phyloP scores from a whole-genome alignment of 2,888 invertebrate species.

The Dryadula phaetusa region DNA sequence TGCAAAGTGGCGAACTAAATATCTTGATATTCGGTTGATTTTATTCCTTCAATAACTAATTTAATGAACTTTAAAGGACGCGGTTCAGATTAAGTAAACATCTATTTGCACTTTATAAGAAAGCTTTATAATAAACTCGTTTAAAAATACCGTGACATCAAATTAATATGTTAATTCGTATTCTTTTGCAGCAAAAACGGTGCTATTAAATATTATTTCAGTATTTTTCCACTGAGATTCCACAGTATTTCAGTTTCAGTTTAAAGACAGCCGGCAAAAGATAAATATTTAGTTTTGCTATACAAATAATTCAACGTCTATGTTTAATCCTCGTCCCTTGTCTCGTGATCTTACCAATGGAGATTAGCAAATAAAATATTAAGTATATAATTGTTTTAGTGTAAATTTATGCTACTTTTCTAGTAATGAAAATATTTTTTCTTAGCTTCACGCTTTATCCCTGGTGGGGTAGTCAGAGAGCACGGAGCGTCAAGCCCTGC shows the following conservation, averaged over 20 bases:
- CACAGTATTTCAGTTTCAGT: constrained; percentile 8
- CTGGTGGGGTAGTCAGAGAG: too few relatives aligned
- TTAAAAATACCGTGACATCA: background rate
- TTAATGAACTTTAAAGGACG: too few relatives aligned
- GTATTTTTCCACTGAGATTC: background rate
- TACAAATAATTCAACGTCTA: constrained; percentile 27
- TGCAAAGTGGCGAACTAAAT: too few relatives aligned
- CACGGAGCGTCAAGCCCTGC: too few relatives aligned
- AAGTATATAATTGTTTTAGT: background rate
- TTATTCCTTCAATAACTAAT: too few relatives aligned
- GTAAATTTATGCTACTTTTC: background rate
- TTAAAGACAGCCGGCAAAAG: background rate
- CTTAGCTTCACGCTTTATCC: too few relatives aligned
- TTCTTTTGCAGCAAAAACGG: background rate
- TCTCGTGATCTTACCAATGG: constrained; percentile 1
- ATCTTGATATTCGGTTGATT: too few relatives aligned
- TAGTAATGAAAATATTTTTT: too few relatives aligned
- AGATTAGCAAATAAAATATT: background rate
- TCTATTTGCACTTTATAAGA: too few relatives aligned
- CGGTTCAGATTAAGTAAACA: too few relatives aligned
- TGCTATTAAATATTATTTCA: background rate
- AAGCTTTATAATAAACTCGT: background rate
- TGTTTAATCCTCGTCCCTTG: background rate
- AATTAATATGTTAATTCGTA: background rate
- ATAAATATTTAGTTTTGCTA: constrained; percentile 25